phyloP scores from a whole-genome alignment of 2,113 vertebrate species.

The Podarcis cretensis region DNA sequence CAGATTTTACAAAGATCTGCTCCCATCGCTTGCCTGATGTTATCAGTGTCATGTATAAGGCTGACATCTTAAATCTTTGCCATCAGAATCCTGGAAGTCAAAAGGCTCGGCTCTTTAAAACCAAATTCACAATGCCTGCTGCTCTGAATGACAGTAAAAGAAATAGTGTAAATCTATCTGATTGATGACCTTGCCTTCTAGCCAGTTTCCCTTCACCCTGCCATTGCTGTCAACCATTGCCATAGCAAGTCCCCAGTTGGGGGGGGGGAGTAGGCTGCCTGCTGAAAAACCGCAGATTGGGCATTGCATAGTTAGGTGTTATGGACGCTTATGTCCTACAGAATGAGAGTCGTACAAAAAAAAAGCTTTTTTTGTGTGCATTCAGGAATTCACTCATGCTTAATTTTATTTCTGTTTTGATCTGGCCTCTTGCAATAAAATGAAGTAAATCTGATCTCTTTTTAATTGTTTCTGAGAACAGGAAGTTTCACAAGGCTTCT shows the following conservation, averaged over 20 bases:
- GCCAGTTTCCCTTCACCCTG: not conserved
- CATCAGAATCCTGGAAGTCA: conserved; percentile 68
- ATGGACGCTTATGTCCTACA: not conserved
- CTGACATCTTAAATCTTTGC: conserved; percentile 71
- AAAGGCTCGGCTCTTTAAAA: conserved; percentile 67
- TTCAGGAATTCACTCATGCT: not conserved
- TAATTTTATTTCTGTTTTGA: not conserved
- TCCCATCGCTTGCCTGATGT: conserved; percentile 68
- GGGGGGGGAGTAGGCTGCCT: not conserved
- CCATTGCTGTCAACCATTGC: conserved; percentile 36
- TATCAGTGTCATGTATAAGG: conserved; percentile 74
- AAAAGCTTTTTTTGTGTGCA: not conserved
- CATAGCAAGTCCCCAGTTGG: conserved; percentile 36
- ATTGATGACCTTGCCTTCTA: conserved; percentile 57
- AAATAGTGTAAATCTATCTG: conserved; percentile 62
- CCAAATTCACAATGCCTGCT: conserved; percentile 65
- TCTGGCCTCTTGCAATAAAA: not conserved
- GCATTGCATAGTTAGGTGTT: not conserved
- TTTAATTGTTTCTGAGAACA: not conserved
- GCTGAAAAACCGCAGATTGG: not conserved
- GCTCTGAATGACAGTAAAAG: conserved; percentile 74
- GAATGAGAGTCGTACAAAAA: not conserved
- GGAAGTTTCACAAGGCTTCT: not conserved
- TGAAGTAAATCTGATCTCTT: not conserved
- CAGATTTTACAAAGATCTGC: conserved; percentile 67